Base-by-base conservation (phyloP, 2,888 invertebrate species). In the Nasonovia ribisnigri region DNA sequence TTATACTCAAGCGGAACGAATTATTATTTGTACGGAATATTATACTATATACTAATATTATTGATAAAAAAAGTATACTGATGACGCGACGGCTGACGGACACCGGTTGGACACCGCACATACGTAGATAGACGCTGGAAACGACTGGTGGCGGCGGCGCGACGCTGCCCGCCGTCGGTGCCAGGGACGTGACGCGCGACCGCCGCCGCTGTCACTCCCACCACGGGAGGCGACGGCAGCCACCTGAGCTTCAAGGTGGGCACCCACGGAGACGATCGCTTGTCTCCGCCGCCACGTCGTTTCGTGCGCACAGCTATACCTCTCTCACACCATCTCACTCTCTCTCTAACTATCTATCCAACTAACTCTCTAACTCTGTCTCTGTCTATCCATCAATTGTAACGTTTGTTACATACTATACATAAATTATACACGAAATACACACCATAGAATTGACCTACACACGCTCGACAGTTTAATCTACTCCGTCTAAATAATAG, bases 191-290 rank as follows among this genome's bases (percentile, higher is more conserved):
- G 89, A 57, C 88, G 88, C 10, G 54, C 26, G 77, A 77, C 36
- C 36, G 77, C n/a, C 67, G 51, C n/a, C 54, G 51, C 51, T 54
- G n/a, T 43, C 42, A 20, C 60, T 43, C 89, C 60, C 89, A 43
- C 89, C 89, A n/a, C 10, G 42, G 60, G 2, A 24, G 26, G 3
- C 29, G 48, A 11, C 67, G 48, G 43, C 84, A 54, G 67, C 90
- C 90, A 90, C 90, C 67, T 90, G 90, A 90, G 24, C 67, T 36
- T 77, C 60, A 67, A 90, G 90, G 90, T 90, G 60, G 89, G 67
- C 90, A 46, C 46, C 89, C 67, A 48, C 90, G 67, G 67, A n/a
- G 89, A 46, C 60, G 42, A 26, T 3, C 89, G 42, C 5, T 24
- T 48, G 54, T 54, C 54, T 24, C 42, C 88, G 89, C 43, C 46